Evolutionary conservation across 2,888 invertebrate genomes (phyloP).

Genomic region (Serrognathus titanus): DNA sequence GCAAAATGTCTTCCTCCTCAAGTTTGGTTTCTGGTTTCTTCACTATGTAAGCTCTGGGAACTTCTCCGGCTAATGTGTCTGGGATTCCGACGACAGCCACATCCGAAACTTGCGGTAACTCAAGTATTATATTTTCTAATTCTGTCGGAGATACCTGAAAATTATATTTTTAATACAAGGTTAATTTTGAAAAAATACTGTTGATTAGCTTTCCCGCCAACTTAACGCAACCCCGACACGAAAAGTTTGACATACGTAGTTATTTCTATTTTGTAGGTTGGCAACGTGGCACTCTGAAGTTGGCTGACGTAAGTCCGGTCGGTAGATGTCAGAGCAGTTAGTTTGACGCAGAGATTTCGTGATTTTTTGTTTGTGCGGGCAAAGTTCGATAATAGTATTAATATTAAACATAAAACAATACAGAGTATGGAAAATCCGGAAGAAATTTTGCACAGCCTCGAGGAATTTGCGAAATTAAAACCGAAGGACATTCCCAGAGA

Average conservation of each 20-base stretch:
- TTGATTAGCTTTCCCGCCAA: no score
- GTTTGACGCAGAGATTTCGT: conserved; percentile 11
- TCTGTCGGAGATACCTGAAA: conserved; percentile 81
- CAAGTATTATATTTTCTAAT: conserved; percentile 72
- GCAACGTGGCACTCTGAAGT: no score
- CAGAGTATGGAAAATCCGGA: conserved; percentile 76
- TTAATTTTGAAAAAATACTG: no score
- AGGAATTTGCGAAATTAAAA: conserved; percentile 73
- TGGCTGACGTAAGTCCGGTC: neutral
- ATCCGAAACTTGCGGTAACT: conserved; percentile 68
- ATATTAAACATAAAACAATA: conserved; percentile 5
- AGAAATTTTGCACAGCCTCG: conserved; percentile 77
- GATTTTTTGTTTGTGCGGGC: conserved; percentile 20
- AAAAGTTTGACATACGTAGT: no score
- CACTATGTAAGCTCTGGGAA: conserved; percentile 73
- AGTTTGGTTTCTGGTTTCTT: conserved; percentile 54
- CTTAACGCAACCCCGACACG: no score
- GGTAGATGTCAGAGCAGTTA: conserved; percentile 28
- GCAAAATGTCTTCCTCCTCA: conserved; percentile 56
- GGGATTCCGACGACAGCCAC: conserved; percentile 77
- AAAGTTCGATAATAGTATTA: conserved; percentile 21
- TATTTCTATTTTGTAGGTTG: no score
- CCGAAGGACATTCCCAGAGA: conserved; percentile 82
- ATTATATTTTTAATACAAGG: conserved; percentile 2
- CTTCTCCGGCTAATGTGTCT: conserved; percentile 67